Base-by-base conservation (phyloP, 2,888 invertebrate species). In the Dynastes maya region DNA sequence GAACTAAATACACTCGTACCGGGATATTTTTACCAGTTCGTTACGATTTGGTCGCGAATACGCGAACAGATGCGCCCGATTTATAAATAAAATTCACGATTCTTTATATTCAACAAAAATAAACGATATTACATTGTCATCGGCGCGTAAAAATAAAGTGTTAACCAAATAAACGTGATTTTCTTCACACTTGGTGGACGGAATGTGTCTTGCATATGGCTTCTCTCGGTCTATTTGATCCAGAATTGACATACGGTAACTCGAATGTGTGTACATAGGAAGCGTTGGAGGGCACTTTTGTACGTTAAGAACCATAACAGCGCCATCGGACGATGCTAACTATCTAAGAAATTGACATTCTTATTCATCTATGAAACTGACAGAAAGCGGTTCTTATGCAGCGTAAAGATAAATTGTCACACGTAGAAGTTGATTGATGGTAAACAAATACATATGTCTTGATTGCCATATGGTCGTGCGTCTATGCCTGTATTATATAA, bases 101-200 rank as follows among this genome's bases (percentile, higher is more conserved):
- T 11, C 65, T 53, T 68, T 75, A 67, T 77, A 67, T 79, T 78
- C 76, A 49, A 71, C 76, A 65, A 76, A 71, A 80, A 80, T 76
- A 78, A 71, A 71, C 58, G 65, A 78, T 79, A 80, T 80, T 74
- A 80, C 76, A 82, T 80, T 80, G 80, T 80, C 80, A 80, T 81
- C 80, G 79, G 81, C 79, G 79, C 78, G 80, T 80, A 81, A 83
- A 81, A 83, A 85, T 84, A 84, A 84, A 81, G 82, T 81, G 83
- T 81, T 81, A 83, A 84, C 83, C 83, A 84, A 85, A 84, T 84
- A 82, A 81, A 80, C 83, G 83, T 82, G 81, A 84, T 84, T 84
- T 83, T 83, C 83, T 81, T 84, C 84, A 84, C 85, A 85, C 84
- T 80, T 78, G 80, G 84, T 84, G 84, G 72, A 83, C 83, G 81